A percentile compares a stretch with the other conserved stretches of the same genome.
Conservation (phyloP, 2,888 invertebrate species). For the Amphipoea lucens region DNA sequence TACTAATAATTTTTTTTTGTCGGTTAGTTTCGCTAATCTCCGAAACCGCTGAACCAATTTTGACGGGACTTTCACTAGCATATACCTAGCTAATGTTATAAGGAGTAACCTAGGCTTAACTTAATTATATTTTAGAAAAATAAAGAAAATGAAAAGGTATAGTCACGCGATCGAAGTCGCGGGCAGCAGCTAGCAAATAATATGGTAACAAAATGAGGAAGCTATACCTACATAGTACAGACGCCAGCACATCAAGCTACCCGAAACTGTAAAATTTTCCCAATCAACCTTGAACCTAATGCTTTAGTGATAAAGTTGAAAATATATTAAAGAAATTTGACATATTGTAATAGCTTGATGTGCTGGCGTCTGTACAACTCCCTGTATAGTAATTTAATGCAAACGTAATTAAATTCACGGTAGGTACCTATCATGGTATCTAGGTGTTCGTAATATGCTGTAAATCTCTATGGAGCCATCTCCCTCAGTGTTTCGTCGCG, state of each 20-base stretch:
- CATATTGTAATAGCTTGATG: too few relatives aligned
- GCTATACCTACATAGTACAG: conserved; percentile 8
- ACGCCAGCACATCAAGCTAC: too few relatives aligned
- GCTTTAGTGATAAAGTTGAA: too few relatives aligned
- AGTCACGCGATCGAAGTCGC: too few relatives aligned
- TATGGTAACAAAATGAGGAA: conserved; percentile 24
- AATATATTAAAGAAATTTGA: too few relatives aligned
- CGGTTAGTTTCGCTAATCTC: neutral
- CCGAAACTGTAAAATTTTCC: too few relatives aligned
- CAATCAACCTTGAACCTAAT: too few relatives aligned
- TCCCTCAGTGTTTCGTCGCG: conserved; percentile 61
- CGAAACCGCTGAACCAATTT: neutral
- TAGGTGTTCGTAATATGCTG: conserved; percentile 62
- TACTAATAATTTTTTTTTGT: neutral
- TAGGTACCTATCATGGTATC: conserved; percentile 52
- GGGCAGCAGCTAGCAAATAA: neutral
- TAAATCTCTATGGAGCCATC: conserved; percentile 65
- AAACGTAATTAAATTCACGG: conserved; percentile 58
- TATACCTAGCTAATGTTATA: neutral
- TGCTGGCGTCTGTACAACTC: neutral
- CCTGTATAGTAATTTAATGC: conserved; percentile 49
- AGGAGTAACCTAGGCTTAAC: neutral
- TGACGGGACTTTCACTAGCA: neutral
- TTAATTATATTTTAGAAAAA: neutral
- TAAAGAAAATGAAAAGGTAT: too few relatives aligned